phyloP scores from a whole-genome alignment of 2,113 vertebrate species.

The Entomyzon cyanotis region DNA sequence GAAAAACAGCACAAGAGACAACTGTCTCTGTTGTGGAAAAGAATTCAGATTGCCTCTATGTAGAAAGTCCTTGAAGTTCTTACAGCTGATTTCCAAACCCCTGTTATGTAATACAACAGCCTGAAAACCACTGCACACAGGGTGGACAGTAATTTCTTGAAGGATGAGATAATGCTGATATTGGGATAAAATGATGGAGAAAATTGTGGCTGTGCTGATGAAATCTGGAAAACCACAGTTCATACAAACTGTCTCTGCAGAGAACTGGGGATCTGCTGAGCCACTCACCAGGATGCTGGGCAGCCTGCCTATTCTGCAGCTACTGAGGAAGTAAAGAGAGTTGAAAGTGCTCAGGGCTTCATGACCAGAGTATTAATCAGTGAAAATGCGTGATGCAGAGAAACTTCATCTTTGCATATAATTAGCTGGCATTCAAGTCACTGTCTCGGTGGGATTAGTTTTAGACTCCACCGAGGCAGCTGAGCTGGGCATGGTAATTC shows the following conservation, averaged over 20 bases:
- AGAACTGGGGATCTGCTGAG: neutral
- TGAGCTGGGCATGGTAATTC: neutral
- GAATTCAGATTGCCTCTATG: neutral
- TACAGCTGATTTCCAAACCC: neutral
- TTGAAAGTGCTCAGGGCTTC: neutral
- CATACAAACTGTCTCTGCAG: neutral
- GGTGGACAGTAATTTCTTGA: neutral
- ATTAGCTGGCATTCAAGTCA: neutral
- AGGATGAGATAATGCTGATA: neutral
- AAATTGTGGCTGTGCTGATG: neutral
- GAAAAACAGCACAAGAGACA: neutral
- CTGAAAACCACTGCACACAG: neutral
- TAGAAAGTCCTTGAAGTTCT: neutral
- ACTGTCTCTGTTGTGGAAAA: neutral
- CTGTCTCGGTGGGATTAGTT: neutral
- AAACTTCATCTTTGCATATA: neutral
- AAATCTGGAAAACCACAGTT: neutral
- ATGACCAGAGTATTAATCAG: neutral
- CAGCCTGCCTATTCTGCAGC: neutral
- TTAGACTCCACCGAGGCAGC: neutral
- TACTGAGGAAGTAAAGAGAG: neutral
- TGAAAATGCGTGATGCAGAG: neutral
- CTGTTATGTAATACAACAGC: neutral
- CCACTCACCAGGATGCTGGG: neutral
- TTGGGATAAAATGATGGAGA: neutral